phyloP scores from a whole-genome alignment of 2,113 vertebrate species.

The Polypterus senegalus region DNA sequence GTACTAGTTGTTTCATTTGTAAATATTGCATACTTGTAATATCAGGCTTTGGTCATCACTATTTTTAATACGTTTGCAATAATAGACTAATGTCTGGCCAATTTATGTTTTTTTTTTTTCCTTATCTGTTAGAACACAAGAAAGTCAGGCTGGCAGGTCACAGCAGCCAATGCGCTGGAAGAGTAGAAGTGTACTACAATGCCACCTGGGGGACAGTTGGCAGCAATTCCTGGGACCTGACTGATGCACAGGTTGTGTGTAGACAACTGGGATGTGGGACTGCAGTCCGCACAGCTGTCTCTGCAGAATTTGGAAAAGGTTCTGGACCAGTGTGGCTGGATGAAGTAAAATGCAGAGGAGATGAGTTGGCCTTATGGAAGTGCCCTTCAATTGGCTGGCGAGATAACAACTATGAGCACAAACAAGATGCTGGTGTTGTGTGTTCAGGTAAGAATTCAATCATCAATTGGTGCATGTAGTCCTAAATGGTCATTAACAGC shows the following conservation, averaged over 20 bases:
- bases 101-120: neutral
- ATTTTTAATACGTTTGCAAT: neutral
- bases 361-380: slow-evolving; percentile 39
- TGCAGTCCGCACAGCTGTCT: slow-evolving; percentile 32
- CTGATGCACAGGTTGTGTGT: slow-evolving; percentile 41
- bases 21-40: neutral
- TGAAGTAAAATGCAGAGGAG: slow-evolving; percentile 37
- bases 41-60: neutral
- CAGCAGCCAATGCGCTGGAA: slow-evolving; percentile 36
- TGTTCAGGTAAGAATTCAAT: slow-evolving; percentile 29
- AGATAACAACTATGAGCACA: slow-evolving; percentile 36
- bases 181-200: slow-evolving; percentile 42
- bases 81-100: neutral
- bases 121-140: slow-evolving; percentile 27
- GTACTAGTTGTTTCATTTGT: neutral
- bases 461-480: neutral
- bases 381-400: slow-evolving; percentile 36
- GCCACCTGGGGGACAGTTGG: slow-evolving; percentile 51
- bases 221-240: slow-evolving; percentile 47
- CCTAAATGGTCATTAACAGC: neutral
- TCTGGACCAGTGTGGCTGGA: slow-evolving; percentile 46
- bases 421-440: slow-evolving; percentile 34
- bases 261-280: slow-evolving; percentile 45
- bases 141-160: slow-evolving; percentile 39
- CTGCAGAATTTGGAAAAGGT: slow-evolving; percentile 39